Conservation (phyloP, 2,797 vertebrate genomes). For the Lycodopsis pacificus region DNA sequence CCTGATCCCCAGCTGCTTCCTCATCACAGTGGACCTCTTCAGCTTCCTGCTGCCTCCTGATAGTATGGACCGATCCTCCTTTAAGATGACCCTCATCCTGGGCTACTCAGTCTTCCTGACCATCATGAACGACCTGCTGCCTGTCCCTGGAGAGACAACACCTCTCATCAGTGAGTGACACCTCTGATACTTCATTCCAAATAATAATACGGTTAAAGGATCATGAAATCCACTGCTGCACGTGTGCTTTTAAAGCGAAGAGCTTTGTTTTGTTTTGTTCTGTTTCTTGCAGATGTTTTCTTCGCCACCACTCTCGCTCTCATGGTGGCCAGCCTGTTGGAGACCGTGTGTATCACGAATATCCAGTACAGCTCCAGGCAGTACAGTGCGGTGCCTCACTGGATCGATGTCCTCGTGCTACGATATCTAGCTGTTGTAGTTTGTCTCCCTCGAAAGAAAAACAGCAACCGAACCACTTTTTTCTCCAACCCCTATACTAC, state of each 20-base stretch:
- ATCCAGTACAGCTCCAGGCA: conserved; percentile 65
- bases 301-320: conserved; percentile 80
- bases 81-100: conserved; percentile 88
- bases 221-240: background rate
- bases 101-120: conserved; percentile 86
- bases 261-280: background rate
- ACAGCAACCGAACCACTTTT: conserved; percentile 51
- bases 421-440: conserved; percentile 57
- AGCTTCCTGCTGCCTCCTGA: conserved; percentile 85
- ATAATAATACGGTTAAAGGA: background rate
- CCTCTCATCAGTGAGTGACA: conserved; percentile 79
- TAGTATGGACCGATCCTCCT: conserved; percentile 74
- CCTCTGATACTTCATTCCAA: background rate
- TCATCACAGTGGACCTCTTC: conserved; percentile 83
- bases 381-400: conserved; percentile 60
- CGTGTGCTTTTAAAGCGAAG: background rate
- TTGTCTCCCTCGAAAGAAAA: conserved; percentile 43
- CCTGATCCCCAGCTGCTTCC: conserved; percentile 83
- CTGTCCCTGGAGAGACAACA: conserved; percentile 73
- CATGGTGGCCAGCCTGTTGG: conserved; percentile 81
- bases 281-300: conserved; percentile 62
- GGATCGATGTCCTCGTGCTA: conserved; percentile 71
- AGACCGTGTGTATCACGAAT: conserved; percentile 80
- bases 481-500: conserved; percentile 37
- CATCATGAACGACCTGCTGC: conserved; percentile 84